These are phyloP conservation scores for Rattus norvegicus DNA, from an alignment of 2,113 vertebrate genomes.

Conservation along the genomic window DNA sequence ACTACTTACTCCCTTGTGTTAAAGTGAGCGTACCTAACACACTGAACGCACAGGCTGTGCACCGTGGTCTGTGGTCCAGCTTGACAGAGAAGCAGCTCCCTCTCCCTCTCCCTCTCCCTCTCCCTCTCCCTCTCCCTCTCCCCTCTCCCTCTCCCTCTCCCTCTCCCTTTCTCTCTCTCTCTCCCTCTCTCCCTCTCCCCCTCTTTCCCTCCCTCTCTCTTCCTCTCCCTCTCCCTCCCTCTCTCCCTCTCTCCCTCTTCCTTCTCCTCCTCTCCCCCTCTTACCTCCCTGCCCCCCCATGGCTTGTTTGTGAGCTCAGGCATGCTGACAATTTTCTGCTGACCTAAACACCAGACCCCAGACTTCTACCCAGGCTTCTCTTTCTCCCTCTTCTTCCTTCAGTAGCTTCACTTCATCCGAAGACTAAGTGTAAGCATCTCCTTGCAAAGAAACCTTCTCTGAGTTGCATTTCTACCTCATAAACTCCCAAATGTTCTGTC, in stretches of 20 bases:
- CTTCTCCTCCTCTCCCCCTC: neutral
- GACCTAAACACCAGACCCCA: neutral
- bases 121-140: neutral
- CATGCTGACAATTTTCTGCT: neutral
- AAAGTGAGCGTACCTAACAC: neutral
- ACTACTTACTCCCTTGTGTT: neutral
- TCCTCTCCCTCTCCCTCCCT: too few species aligned
- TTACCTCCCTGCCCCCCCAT: too few species aligned
- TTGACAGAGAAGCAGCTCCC: neutral
- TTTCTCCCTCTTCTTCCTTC: neutral
- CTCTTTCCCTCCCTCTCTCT: neutral
- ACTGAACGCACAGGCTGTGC: neutral
- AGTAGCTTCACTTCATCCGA: neutral
- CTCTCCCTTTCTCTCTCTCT: neutral
- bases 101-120: neutral
- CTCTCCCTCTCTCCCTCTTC: neutral
- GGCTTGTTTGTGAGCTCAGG: too few species aligned
- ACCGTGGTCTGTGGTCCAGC: rapidly evolving
- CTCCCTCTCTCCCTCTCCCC: neutral
- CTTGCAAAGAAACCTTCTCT: neutral
- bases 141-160: neutral
- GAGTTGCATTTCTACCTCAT: neutral
- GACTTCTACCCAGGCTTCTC: neutral
- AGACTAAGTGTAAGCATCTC: neutral
- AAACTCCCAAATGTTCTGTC: neutral